These are phyloP conservation scores for Anser cygnoides DNA, from an alignment of 2,113 vertebrate genomes.

Conservation along the genomic window DNA sequence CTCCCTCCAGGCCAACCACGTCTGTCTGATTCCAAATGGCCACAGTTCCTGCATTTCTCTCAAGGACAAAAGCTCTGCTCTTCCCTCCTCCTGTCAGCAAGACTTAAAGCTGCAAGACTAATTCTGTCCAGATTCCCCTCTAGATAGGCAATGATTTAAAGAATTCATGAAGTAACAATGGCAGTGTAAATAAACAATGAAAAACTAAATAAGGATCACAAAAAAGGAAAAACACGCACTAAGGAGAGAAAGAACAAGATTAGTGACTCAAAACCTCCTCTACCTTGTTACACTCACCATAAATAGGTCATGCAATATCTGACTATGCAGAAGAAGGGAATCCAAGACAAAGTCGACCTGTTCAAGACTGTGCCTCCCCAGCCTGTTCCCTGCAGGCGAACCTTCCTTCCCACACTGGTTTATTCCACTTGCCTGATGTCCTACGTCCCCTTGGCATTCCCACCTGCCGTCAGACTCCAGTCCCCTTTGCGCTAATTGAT, in stretches of 20 bases:
- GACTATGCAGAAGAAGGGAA: background rate
- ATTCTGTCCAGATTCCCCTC: constrained; percentile 49
- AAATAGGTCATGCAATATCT: background rate
- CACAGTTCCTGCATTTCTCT: constrained; percentile 35
- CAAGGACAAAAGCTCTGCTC: constrained; percentile 44
- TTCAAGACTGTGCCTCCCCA: background rate
- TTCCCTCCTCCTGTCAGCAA: constrained; percentile 38
- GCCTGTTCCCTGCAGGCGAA: background rate
- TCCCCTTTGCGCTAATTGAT: background rate
- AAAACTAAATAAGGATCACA: constrained; percentile 54
- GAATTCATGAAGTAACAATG: constrained; percentile 61
- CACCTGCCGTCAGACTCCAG: background rate
- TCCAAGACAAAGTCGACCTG: background rate
- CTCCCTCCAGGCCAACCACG: background rate
- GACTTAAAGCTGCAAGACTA: constrained; percentile 48
- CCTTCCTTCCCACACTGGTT: background rate
- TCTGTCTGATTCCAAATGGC: constrained; percentile 26
- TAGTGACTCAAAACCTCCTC: constrained; percentile 1
- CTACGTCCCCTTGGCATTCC: background rate
- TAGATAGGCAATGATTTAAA: constrained; percentile 56
- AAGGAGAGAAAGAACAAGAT: background rate
- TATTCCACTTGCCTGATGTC: background rate
- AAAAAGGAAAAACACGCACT: background rate
- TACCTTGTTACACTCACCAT: background rate
- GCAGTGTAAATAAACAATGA: constrained; percentile 64